phyloP scores from a whole-genome alignment of 2,113 vertebrate species.

The Ifrita kowaldi region DNA sequence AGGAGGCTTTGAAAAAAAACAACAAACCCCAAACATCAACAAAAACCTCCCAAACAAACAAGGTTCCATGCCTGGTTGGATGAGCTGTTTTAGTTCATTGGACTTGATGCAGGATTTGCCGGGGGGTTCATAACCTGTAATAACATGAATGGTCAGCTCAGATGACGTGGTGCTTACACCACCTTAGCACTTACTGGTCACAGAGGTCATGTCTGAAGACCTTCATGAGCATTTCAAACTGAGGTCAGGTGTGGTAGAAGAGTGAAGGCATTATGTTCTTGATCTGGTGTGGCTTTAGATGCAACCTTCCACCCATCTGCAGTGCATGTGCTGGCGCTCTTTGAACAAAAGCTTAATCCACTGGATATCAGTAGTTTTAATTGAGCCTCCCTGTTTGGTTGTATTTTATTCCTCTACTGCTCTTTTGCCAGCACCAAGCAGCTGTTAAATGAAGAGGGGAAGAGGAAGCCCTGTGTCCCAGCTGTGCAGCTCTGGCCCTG shows the following conservation, averaged over 20 bases:
- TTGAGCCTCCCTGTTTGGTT: not conserved
- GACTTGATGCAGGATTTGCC: not conserved
- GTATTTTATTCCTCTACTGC: not conserved
- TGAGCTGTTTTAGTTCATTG: not conserved
- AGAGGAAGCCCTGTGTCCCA: not conserved
- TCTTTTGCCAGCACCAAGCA: not conserved
- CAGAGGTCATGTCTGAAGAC: not conserved
- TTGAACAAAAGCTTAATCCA: not conserved
- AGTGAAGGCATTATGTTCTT: not conserved
- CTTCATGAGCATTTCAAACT: rapidly evolving
- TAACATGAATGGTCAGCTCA: not conserved
- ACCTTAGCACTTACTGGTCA: not conserved
- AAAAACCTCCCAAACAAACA: not conserved
- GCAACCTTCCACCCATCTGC: not conserved
- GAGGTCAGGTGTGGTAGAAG: not conserved
- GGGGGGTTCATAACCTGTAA: not conserved
- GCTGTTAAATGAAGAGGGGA: not conserved
- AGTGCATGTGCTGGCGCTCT: not conserved
- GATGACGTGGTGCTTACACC: not conserved
- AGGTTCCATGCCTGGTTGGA: not conserved
- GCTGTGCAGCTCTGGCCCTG: not conserved
- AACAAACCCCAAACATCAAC: not conserved
- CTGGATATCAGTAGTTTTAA: not conserved
- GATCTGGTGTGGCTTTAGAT: not conserved
- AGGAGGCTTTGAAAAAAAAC: not conserved